Base-by-base conservation (phyloP, 92 coral and sea anemone species). In the Siderastrea siderea region DNA sequence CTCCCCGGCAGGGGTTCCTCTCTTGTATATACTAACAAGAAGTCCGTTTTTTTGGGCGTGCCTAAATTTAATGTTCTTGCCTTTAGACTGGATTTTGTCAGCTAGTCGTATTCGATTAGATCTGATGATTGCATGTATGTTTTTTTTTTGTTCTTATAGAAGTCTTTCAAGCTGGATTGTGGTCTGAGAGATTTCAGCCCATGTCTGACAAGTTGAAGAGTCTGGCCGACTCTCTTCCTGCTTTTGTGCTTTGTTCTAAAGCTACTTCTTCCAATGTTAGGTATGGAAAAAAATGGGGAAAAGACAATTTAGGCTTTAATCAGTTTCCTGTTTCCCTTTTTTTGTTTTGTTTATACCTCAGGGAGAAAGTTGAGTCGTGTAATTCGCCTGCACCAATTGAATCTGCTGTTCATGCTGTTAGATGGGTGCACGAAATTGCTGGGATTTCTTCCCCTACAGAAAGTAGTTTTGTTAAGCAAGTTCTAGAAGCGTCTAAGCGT, bases 271-370 rank as follows among this genome's bases (percentile, higher is more conserved):
- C 95, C 8, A 80, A 67, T 17, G 81, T 77, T 71, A 93, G 89
- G 81, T 89, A 89, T 57, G 78, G 93, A 93, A 93, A 93, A 73
- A 47, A 84, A 50, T 75, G 89, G 89, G 89, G 75, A 66, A 60
- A 47, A 3, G 77, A 86, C 15, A 81, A 15, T 61, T 16, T 80
- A 51, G 90, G 90, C 14, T 49, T 8, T 85, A 78, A 59, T 66
- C 19, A 11, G 46, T 90, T 90, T 54, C 89, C 92, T 11, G 84
- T 89, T 54, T 48, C 84, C 1, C 89, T 84, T 47, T 77, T 83
- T 47, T 45, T 58, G 51, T 49, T 77, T 12, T 84, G 73, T 9
- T 61, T 90, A 61, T 84, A 90, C 47, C 74, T 84, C 2, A 90
- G 68, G 72, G 93, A 85, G 53, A 55, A 72, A 54, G 63, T 72